These are phyloP conservation scores for Palloptera scutellata DNA, from an alignment of 2,888 invertebrate species.

Conservation along the genomic window DNA sequence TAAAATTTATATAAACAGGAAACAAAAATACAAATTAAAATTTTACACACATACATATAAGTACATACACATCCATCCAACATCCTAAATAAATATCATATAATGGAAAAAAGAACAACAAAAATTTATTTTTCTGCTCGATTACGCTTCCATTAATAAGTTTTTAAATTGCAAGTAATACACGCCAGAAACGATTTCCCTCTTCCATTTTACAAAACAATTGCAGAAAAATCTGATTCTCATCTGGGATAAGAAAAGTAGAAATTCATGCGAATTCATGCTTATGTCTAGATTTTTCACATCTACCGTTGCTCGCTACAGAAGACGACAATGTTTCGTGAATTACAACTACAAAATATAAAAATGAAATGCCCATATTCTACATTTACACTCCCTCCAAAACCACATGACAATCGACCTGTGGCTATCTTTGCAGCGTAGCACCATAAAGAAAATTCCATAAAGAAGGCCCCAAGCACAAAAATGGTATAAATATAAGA, in stretches of 20 bases:
- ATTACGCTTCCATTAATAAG: constrained; percentile 58
- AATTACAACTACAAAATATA: no score
- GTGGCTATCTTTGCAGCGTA: constrained; percentile 41
- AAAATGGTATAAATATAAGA: constrained; percentile 43
- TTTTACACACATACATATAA: no score
- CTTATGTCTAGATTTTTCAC: constrained; percentile 7
- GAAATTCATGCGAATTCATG: constrained; percentile 49
- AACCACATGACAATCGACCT: constrained; percentile 40
- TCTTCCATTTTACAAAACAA: background rate
- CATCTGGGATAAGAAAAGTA: constrained; percentile 42
- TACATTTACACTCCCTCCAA: constrained; percentile 24
- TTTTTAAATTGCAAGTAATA: constrained; percentile 55
- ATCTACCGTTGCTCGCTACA: no score
- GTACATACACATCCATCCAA: no score
- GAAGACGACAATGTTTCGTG: no score
- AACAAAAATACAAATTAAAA: no score
- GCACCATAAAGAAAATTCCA: constrained; percentile 40
- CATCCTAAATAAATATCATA: no score
- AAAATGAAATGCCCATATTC: constrained; percentile 32
- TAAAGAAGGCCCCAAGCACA: constrained; percentile 34
- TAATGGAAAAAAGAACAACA: no score
- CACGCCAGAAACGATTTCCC: constrained; percentile 6
- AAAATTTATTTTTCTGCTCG: constrained; percentile 52
- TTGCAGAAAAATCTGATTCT: constrained; percentile 38
- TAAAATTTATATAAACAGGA: no score